These are phyloP conservation scores for Ctenochaetus hawaiiensis DNA, from an alignment of 2,797 vertebrate species.

Conservation along the genomic window DNA sequence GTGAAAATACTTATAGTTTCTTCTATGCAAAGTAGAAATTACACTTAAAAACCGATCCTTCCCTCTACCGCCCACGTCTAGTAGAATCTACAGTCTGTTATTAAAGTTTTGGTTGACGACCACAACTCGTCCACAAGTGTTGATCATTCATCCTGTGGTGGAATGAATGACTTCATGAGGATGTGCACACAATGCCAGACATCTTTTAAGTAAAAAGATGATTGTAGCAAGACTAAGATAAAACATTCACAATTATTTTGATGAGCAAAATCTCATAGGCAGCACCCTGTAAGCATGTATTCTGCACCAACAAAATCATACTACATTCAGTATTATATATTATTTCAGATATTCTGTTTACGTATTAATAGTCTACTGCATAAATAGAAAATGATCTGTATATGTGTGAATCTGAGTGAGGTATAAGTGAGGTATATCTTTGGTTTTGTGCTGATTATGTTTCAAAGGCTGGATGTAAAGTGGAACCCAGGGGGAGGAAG, in stretches of 20 bases:
- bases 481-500: conserved; percentile 23
- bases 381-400: conserved; percentile 38
- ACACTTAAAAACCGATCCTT: not conserved
- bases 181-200: conserved; percentile 22
- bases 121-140: conserved; percentile 15
- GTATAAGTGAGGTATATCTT: conserved; percentile 65
- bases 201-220: conserved; percentile 21
- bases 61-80: not conserved
- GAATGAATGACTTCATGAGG: conserved; percentile 11
- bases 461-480: conserved; percentile 29
- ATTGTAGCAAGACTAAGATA: conserved; percentile 43
- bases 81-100: not conserved
- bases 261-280: conserved; percentile 29
- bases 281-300: conserved; percentile 45
- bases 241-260: conserved; percentile 30
- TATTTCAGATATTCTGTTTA: conserved; percentile 25
- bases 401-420: conserved; percentile 39
- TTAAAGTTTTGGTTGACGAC: conserved; percentile 12
- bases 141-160: conserved; percentile 13
- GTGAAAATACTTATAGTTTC: conserved; percentile 1
- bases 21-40: conserved; percentile 10
- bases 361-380: conserved; percentile 12
- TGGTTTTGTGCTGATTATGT: conserved; percentile 69
- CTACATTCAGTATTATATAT: conserved; percentile 43
- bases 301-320: not conserved